phyloP scores from a whole-genome alignment of 1,140 invertebrate species.

The Drosophila saltans region DNA sequence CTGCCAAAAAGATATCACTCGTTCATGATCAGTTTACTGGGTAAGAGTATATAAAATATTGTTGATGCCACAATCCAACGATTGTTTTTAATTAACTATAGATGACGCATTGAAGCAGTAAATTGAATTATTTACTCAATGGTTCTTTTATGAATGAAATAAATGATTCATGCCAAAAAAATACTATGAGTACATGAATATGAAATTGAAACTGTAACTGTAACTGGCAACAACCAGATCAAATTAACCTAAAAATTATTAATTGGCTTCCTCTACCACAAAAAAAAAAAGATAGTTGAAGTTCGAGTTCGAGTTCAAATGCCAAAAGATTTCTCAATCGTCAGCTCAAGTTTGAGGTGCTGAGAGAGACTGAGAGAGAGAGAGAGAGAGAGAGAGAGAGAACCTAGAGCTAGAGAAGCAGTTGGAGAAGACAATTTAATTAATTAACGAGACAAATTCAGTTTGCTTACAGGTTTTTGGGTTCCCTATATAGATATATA shows the following conservation, averaged over 20 bases:
- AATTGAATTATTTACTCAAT: constrained; percentile 62
- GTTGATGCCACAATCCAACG: neutral
- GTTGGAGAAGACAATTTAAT: constrained; percentile 62
- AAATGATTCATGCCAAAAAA: constrained; percentile 38
- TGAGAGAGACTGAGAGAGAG: too few species aligned
- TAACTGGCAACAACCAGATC: constrained; percentile 34
- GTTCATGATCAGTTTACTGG: too few species aligned
- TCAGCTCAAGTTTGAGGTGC: constrained; percentile 4
- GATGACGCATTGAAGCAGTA: constrained; percentile 48
- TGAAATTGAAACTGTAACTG: constrained; percentile 12
- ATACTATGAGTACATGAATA: neutral
- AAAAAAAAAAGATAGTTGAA: constrained; percentile 3
- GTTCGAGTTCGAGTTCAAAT: constrained; percentile 52
- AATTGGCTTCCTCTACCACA: constrained; percentile 27
- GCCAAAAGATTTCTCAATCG: constrained; percentile 59
- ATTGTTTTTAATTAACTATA: constrained; percentile 40
- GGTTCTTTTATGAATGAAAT: constrained; percentile 54
- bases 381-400: too few species aligned
- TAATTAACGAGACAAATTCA: constrained; percentile 69
- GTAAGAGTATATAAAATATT: neutral
- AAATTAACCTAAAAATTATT: constrained; percentile 37
- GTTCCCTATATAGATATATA: constrained; percentile 31
- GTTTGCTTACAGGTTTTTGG: constrained; percentile 41
- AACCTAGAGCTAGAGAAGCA: constrained; percentile 21
- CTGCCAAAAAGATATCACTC: too few species aligned